These are phyloP conservation scores for Cichladusa arquata DNA, from an alignment of 2,113 vertebrate genomes.

Conservation along the genomic window DNA sequence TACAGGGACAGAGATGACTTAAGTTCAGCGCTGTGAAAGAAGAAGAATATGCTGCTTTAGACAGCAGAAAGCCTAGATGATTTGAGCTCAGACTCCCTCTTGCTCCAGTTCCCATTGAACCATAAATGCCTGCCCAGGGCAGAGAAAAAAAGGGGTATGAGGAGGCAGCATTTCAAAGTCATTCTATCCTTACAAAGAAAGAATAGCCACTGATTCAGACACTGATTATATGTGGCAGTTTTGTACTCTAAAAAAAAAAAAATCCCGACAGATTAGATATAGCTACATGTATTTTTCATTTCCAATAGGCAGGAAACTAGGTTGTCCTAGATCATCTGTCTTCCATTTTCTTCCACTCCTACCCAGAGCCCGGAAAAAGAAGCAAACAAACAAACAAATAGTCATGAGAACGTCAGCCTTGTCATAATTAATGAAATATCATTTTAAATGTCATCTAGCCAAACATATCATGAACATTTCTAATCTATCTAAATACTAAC, in stretches of 20 bases:
- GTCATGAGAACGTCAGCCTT: neutral
- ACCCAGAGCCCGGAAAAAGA: neutral
- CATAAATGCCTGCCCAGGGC: neutral
- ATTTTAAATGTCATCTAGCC: slow-evolving; percentile 34
- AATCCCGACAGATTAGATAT: neutral
- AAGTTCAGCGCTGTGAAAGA: neutral
- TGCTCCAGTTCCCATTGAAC: slow-evolving; percentile 3
- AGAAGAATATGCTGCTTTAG: neutral
- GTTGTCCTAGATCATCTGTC: neutral
- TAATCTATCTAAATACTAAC: neutral
- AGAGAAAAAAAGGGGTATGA: neutral
- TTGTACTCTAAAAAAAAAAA: neutral
- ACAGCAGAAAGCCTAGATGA: neutral
- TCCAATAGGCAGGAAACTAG: neutral
- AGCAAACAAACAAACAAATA: neutral
- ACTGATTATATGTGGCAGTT: slow-evolving; percentile 10
- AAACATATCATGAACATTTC: neutral
- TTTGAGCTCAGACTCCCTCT: neutral
- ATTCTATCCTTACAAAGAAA: slow-evolving; percentile 1
- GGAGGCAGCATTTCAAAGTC: neutral
- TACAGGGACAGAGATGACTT: neutral
- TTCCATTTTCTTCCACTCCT: neutral
- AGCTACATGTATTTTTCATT: slow-evolving; percentile 30
- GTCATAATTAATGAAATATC: slow-evolving; percentile 30
- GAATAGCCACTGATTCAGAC: slow-evolving; percentile 46